A percentile compares a stretch with the other conserved stretches of the same genome.
Evolutionary conservation across 2,113 vertebrate genomes (phyloP).

Genomic region (Galbula dea): DNA sequence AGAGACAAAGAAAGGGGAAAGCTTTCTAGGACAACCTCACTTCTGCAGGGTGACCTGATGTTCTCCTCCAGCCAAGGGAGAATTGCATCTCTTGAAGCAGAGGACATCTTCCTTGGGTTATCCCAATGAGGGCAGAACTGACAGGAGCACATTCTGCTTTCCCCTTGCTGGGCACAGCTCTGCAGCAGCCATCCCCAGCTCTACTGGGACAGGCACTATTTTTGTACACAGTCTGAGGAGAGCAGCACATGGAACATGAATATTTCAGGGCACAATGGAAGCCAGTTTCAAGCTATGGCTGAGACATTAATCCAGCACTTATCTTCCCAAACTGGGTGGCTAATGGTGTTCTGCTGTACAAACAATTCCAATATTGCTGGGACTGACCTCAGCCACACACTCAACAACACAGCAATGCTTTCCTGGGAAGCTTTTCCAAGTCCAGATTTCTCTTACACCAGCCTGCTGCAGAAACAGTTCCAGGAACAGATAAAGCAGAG

Average conservation of each 20-base stretch:
- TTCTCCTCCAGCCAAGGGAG: not conserved
- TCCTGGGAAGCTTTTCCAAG: not conserved
- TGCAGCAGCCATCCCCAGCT: not conserved
- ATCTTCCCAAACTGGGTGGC: not conserved
- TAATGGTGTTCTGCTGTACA: not conserved
- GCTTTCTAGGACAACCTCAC: conserved; percentile 1
- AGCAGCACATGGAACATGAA: not conserved
- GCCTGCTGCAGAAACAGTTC: not conserved
- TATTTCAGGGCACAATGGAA: not conserved
- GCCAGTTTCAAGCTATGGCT: not conserved
- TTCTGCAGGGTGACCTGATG: not conserved
- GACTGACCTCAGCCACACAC: not conserved
- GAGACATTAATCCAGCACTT: not conserved
- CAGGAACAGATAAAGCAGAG: not conserved
- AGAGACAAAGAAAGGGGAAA: not conserved
- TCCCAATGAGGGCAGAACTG: not conserved
- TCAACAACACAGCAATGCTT: not conserved
- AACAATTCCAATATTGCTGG: not conserved
- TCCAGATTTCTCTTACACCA: not conserved
- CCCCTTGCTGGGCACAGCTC: not conserved
- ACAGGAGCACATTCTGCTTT: not conserved
- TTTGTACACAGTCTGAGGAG: not conserved
- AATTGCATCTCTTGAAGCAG: not conserved
- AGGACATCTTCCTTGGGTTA: not conserved
- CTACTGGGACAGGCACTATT: not conserved